Evolutionary conservation across 2,113 vertebrate species (phyloP).

Genomic region (Phyllostomus discolor): DNA sequence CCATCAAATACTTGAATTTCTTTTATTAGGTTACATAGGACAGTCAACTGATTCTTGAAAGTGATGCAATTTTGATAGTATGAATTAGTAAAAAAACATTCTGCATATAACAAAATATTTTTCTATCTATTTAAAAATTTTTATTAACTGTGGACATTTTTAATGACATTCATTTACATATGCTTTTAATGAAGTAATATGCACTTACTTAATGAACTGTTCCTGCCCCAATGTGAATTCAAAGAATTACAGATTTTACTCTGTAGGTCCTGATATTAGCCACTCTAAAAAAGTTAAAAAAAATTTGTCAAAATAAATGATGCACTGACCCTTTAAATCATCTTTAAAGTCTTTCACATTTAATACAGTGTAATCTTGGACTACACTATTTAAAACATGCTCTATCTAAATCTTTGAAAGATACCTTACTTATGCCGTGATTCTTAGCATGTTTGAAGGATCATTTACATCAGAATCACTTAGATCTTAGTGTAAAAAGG

Average conservation of each 20-base stretch:
- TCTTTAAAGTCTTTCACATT: conserved; percentile 40
- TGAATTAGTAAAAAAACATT: conserved; percentile 31
- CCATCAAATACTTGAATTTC: conserved; percentile 8
- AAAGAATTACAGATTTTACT: conserved; percentile 11
- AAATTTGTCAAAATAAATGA: conserved; percentile 40
- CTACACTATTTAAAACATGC: conserved; percentile 8
- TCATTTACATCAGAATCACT: conserved; percentile 23
- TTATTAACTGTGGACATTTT: not conserved
- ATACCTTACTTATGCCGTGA: not conserved
- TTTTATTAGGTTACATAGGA: not conserved
- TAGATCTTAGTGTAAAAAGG: not conserved
- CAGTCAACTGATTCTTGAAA: conserved; percentile 35
- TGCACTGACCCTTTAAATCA: not conserved
- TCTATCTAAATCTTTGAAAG: conserved; percentile 31
- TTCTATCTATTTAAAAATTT: not conserved
- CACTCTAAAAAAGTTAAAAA: conserved; percentile 2
- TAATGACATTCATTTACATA: conserved; percentile 19
- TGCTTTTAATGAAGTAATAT: conserved; percentile 30
- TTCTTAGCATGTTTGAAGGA: not conserved
- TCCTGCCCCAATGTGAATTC: not conserved
- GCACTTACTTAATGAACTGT: not conserved
- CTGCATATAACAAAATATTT: not conserved
- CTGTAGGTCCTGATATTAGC: not conserved
- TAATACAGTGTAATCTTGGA: conserved; percentile 16
- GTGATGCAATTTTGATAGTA: not conserved